These are phyloP conservation scores for Telmatochromis bifrenatus DNA, from an alignment of 2,113 vertebrate species.

Conservation along the genomic window DNA sequence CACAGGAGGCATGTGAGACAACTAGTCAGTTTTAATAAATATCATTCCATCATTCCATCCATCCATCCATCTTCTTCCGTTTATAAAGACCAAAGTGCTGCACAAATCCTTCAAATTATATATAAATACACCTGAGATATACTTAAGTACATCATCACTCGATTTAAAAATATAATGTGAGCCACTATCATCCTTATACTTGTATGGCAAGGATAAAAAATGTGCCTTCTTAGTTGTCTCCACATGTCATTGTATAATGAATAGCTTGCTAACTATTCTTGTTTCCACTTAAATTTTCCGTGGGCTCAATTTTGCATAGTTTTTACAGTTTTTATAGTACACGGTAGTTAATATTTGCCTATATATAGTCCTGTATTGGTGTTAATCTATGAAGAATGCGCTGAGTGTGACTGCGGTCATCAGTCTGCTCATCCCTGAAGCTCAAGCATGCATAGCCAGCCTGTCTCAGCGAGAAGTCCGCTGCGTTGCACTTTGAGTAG, in stretches of 20 bases:
- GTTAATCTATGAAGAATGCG: not conserved
- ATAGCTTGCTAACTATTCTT: not conserved
- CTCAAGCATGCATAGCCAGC: not conserved
- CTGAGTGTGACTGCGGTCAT: not conserved
- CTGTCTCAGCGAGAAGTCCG: constrained; percentile 2
- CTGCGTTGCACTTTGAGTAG: constrained; percentile 3
- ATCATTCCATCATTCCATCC: not conserved
- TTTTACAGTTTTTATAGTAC: not conserved
- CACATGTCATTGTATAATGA: not conserved
- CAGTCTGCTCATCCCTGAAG: constrained; percentile 3
- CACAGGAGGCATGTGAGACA: not conserved
- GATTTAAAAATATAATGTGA: not conserved
- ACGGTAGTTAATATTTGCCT: not conserved
- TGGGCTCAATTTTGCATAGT: fast-evolving
- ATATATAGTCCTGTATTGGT: not conserved
- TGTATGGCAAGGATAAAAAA: not conserved
- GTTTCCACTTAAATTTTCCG: not conserved
- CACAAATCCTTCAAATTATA: not conserved
- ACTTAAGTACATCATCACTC: not conserved
- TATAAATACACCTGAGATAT: not conserved
- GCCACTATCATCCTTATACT: not conserved
- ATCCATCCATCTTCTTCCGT: not conserved
- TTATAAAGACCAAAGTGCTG: not conserved
- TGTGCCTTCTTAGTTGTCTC: not conserved
- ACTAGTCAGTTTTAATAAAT: not conserved